A percentile compares a stretch with the other conserved stretches of the same genome.
Evolutionary conservation across 2,888 invertebrate genomes (phyloP).

Genomic region (Aphidoletes aphidimyza): DNA sequence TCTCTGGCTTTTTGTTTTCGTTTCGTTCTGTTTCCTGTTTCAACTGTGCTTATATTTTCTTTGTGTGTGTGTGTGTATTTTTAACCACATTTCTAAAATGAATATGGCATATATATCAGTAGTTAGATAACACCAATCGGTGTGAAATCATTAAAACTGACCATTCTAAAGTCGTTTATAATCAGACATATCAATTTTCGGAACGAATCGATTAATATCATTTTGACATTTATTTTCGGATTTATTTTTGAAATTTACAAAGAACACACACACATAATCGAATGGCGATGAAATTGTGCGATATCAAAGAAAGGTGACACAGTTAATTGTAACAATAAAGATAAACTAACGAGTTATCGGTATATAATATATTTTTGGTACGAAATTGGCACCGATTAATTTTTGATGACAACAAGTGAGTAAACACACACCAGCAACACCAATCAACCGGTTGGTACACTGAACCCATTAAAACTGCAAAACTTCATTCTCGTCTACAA

Average conservation of each 20-base stretch:
- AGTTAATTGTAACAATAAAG: conserved; percentile 37
- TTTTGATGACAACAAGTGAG: conserved; percentile 26
- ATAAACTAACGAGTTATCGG: conserved; percentile 5
- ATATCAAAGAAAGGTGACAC: background rate
- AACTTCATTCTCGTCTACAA: too few species aligned
- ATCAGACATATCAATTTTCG: background rate
- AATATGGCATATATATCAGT: too few species aligned
- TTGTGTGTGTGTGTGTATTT: too few species aligned
- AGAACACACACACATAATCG: background rate
- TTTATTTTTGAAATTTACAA: background rate
- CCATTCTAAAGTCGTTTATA: too few species aligned
- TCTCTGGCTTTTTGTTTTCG: too few species aligned
- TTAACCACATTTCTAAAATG: too few species aligned
- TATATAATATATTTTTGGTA: background rate
- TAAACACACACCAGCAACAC: too few species aligned
- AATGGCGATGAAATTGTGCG: background rate
- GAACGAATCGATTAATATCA: too few species aligned
- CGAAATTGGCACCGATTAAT: conserved; percentile 13
- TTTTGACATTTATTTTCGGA: too few species aligned
- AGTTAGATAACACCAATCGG: too few species aligned
- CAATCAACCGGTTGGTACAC: background rate
- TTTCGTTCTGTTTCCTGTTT: too few species aligned
- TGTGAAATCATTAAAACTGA: background rate
- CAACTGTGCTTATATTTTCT: too few species aligned
- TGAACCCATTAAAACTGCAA: background rate